Evolutionary conservation across 2,888 invertebrate species (phyloP).

Genomic region (Pammene aurita): DNA sequence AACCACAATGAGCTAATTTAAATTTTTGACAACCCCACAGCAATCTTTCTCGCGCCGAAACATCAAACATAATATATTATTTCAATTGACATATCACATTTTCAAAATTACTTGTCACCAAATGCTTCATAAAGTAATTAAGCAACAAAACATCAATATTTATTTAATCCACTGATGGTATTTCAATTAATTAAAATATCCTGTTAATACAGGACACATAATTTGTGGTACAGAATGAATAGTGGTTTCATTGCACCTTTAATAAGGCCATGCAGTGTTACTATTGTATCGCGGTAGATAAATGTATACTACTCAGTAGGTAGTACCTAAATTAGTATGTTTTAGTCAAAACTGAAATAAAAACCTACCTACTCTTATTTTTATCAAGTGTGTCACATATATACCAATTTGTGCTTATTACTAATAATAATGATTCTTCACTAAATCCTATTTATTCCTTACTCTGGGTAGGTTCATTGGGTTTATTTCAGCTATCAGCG

Average conservation of each 20-base stretch:
- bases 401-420: too few relatives aligned
- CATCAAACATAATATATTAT: constrained; percentile 45
- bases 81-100: constrained; percentile 48
- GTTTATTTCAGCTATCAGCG: too few relatives aligned
- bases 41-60: constrained; percentile 42
- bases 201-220: constrained; percentile 48
- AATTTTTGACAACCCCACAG: constrained; percentile 48
- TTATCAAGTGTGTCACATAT: too few relatives aligned
- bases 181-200: constrained; percentile 59
- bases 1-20: constrained; percentile 45
- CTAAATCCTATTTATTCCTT: too few relatives aligned
- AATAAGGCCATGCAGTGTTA: background rate
- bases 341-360: too few relatives aligned
- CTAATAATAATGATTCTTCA: too few relatives aligned
- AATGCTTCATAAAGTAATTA: constrained; percentile 55
- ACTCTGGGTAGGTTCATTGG: too few relatives aligned
- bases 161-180: constrained; percentile 52
- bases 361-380: too few relatives aligned
- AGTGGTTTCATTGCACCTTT: background rate
- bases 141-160: constrained; percentile 53
- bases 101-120: constrained; percentile 53
- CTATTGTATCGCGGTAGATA: too few relatives aligned
- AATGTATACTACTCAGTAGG: too few relatives aligned
- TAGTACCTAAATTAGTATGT: too few relatives aligned
- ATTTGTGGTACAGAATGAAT: constrained; percentile 46